A percentile compares a stretch with the other conserved stretches of the same genome.
These are phyloP conservation scores for Troglohyphantes excavatus DNA, from an alignment of 2,888 invertebrate species.

Conservation along the genomic window DNA sequence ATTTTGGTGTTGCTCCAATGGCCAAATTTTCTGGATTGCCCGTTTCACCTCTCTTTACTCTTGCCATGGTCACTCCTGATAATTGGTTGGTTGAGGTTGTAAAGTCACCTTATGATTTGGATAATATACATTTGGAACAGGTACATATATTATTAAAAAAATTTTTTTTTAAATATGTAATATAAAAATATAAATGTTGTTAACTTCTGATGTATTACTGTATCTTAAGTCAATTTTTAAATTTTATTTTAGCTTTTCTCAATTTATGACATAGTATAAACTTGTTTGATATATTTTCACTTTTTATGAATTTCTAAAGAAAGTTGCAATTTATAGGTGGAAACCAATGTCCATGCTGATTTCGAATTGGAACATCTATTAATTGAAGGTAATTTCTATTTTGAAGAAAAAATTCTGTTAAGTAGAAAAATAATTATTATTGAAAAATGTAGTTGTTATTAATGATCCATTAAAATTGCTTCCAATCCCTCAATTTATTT, in stretches of 20 bases:
- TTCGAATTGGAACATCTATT: conserved; percentile 97
- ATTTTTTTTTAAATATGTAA: not conserved
- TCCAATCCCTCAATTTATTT: too few species aligned
- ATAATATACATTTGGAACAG: conserved; percentile 97
- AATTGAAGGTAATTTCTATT: conserved; percentile 88
- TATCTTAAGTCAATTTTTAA: too few species aligned
- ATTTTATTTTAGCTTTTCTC: too few species aligned
- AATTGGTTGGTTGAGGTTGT: conserved; percentile 98
- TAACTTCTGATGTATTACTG: too few species aligned
- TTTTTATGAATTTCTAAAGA: too few species aligned
- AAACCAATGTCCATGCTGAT: conserved; percentile 87
- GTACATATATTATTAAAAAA: conserved; percentile 84
- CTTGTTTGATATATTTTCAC: too few species aligned
- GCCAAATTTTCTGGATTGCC: conserved; percentile 95
- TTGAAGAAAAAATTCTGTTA: not conserved
- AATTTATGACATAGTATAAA: too few species aligned
- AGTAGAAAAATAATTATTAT: too few species aligned
- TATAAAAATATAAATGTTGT: not conserved
- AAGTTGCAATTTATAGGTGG: conserved; percentile 81
- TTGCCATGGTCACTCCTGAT: conserved; percentile 94
- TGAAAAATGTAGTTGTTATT: too few species aligned
- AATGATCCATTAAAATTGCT: too few species aligned
- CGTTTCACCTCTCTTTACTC: conserved; percentile 94
- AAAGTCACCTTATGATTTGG: conserved; percentile 95
- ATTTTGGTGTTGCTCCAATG: conserved; percentile 88